These are phyloP conservation scores for Dolichopus griseipennis DNA, from an alignment of 2,888 invertebrate species.

Conservation along the genomic window DNA sequence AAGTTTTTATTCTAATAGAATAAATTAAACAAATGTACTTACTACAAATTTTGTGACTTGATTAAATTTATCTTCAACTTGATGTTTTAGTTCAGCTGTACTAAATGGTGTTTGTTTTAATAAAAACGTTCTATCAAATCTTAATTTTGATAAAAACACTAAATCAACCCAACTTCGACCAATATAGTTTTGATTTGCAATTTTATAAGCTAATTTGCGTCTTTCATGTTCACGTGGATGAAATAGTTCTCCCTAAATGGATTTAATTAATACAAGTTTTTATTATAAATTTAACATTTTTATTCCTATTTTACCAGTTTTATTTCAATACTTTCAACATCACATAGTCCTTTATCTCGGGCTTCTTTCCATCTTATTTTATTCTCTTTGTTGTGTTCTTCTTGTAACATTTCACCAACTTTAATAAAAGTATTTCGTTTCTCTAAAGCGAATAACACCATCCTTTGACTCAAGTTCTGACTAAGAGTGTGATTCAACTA, in stretches of 20 bases:
- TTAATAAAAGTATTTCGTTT: no score
- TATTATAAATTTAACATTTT: background rate
- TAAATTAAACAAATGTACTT: no score
- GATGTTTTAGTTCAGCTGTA: background rate
- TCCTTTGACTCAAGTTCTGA: no score
- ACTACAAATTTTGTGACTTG: background rate
- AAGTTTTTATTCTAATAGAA: no score
- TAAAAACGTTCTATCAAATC: background rate
- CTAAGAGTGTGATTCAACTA: no score
- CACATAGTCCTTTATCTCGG: no score
- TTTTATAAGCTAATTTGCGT: constrained; percentile 29
- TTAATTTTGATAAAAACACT: constrained; percentile 31
- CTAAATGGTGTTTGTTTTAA: background rate
- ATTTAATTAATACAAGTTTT: background rate
- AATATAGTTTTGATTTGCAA: constrained; percentile 35
- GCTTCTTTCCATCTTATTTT: no score
- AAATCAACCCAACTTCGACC: constrained; percentile 34
- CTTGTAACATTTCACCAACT: no score
- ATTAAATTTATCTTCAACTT: background rate
- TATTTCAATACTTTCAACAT: no score
- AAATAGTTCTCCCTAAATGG: constrained; percentile 28
- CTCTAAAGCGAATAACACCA: no score
- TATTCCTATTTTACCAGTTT: no score
- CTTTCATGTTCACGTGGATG: constrained; percentile 33
- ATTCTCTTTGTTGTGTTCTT: no score